These are phyloP conservation scores for Lycopodina hypogea DNA, from an alignment of 37 sponge, comb jelly and placozoan species.

Conservation along the genomic window DNA sequence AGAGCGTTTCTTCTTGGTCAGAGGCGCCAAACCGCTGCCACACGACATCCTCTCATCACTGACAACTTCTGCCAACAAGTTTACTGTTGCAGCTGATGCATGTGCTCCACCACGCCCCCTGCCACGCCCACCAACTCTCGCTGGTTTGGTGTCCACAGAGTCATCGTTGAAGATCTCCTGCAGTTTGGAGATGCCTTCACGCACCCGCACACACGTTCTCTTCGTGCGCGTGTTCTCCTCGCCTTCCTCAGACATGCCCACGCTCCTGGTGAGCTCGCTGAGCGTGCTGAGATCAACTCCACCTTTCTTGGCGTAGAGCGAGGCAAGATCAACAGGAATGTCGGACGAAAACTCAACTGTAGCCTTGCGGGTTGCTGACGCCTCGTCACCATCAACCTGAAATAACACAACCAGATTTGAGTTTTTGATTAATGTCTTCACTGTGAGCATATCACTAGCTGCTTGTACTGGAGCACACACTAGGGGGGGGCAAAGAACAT, in stretches of 20 bases:
- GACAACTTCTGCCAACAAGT: neutral
- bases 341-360: constrained; percentile 17
- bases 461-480: too few species aligned
- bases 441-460: too few species aligned
- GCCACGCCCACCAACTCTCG: constrained; percentile 33
- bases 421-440: too few species aligned
- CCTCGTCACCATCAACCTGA: neutral
- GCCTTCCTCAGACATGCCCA: neutral
- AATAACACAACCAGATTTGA: too few species aligned
- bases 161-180: constrained; percentile 53
- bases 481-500: too few species aligned
- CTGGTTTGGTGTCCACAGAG: neutral
- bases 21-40: neutral
- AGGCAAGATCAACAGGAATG: constrained; percentile 35
- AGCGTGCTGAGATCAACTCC: constrained; percentile 56
- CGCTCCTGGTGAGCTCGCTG: constrained; percentile 49
- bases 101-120: neutral
- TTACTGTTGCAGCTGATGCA: neutral
- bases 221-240: constrained; percentile 35
- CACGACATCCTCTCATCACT: neutral
- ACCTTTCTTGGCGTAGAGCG: constrained; percentile 26
- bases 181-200: constrained; percentile 47
- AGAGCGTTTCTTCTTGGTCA: constrained; percentile 13
- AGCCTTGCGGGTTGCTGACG: neutral
- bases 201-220: constrained; percentile 56